Evolutionary conservation across 2,797 vertebrate species (phyloP).

Genomic region (Clarias pachynema): DNA sequence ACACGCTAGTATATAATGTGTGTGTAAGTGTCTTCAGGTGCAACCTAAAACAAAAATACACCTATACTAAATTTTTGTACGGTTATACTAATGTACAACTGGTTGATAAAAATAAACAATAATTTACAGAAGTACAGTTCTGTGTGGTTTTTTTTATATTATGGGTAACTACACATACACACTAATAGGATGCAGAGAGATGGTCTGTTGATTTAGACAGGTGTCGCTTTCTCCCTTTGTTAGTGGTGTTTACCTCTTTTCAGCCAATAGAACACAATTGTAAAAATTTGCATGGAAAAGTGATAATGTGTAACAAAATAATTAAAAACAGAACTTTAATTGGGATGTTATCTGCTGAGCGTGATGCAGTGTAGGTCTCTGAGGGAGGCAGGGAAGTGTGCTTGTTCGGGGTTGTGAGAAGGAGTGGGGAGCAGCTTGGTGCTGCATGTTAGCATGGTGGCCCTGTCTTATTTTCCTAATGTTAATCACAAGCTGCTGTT

Average conservation of each 20-base stretch:
- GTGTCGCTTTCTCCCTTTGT: constrained; percentile 29
- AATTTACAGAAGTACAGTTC: not conserved
- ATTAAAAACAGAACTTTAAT: constrained; percentile 38
- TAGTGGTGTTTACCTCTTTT: constrained; percentile 21
- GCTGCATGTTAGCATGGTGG: constrained; percentile 70
- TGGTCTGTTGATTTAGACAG: constrained; percentile 30
- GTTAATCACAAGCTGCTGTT: constrained; percentile 77
- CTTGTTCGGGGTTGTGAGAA: constrained; percentile 32
- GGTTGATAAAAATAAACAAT: not conserved
- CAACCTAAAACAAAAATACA: not conserved
- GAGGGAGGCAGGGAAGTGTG: constrained; percentile 21
- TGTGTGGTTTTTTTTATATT: not conserved
- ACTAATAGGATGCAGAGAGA: constrained; percentile 7
- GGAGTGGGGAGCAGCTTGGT: constrained; percentile 54
- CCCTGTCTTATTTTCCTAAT: constrained; percentile 72
- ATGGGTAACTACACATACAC: constrained; percentile 11
- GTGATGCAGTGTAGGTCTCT: constrained; percentile 22
- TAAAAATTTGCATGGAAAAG: constrained; percentile 36
- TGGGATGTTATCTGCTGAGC: constrained; percentile 37
- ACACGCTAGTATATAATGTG: not conserved
- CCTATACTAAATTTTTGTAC: no score
- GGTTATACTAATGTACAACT: not conserved
- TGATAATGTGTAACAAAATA: constrained; percentile 45
- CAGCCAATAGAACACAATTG: constrained; percentile 29
- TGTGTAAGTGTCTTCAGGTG: not conserved